phyloP scores from a whole-genome alignment of 1,140 invertebrate genomes.

The Drosophila kohkoa region DNA sequence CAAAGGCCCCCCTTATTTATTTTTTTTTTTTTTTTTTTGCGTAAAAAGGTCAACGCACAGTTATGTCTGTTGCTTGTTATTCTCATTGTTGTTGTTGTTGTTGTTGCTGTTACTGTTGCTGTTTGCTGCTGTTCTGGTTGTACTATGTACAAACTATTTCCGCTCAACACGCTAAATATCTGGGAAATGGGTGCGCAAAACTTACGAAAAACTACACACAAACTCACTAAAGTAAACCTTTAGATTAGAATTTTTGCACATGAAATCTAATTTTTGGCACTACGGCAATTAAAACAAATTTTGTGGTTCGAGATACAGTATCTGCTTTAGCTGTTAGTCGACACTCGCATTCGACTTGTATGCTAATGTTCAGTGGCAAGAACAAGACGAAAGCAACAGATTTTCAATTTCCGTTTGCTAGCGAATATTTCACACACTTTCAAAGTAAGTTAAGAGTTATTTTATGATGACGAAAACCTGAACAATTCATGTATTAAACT shows the following conservation, averaged over 20 bases:
- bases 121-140: conserved; percentile 28
- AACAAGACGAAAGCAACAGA: not conserved
- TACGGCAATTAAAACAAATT: conserved; percentile 67
- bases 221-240: conserved; percentile 26
- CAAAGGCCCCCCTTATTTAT: conserved; percentile 53
- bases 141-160: conserved; percentile 68
- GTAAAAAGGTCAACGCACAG: conserved; percentile 81
- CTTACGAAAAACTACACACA: conserved; percentile 15
- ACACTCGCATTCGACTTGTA: conserved; percentile 11
- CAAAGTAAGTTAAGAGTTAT: not conserved
- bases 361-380: conserved; percentile 8
- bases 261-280: conserved; percentile 61
- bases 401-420: not conserved
- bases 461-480: too few relatives aligned
- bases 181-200: conserved; percentile 51
- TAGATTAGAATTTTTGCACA: conserved; percentile 69
- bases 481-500: too few relatives aligned
- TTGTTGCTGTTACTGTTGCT: conserved; percentile 58
- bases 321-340: conserved; percentile 27
- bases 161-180: conserved; percentile 58
- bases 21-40: conserved; percentile 13
- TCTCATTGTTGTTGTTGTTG: conserved; percentile 68
- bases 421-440: conserved; percentile 3
- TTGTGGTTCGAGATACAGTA: conserved; percentile 38
- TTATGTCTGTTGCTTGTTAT: conserved; percentile 73